Conservation (phyloP, 2,888 invertebrate species). For the Arge pagana region DNA sequence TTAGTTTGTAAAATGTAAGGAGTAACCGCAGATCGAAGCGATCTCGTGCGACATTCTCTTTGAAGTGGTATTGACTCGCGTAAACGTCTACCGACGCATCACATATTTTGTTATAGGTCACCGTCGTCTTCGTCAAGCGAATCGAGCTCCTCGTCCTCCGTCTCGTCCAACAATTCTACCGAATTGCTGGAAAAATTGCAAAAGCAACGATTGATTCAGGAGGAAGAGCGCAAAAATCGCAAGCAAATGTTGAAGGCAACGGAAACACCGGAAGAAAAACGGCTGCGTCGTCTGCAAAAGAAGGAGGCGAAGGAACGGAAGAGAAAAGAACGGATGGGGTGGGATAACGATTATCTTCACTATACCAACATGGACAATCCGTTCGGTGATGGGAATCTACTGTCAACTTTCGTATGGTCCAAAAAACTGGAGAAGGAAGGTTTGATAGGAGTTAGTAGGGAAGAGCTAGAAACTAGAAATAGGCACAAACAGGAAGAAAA, state of each 20-base stretch:
- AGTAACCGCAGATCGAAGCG: too few relatives aligned
- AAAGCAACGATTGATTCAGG: constrained; percentile 69
- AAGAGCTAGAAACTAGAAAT: constrained; percentile 82
- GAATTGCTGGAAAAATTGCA: constrained; percentile 75
- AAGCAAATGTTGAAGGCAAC: constrained; percentile 83
- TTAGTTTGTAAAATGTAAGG: too few relatives aligned
- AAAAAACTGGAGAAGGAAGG: constrained; percentile 97
- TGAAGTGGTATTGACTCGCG: too few relatives aligned
- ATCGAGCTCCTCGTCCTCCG: constrained; percentile 40
- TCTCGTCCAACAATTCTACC: constrained; percentile 64
- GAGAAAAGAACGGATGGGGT: constrained; percentile 91
- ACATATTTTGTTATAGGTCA: constrained; percentile 22
- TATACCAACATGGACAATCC: constrained; percentile 99
- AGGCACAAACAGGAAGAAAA: constrained; percentile 90
- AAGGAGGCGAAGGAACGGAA: constrained; percentile 90
- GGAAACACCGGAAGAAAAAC: constrained; percentile 95
- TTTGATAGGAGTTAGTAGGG: constrained; percentile 73
- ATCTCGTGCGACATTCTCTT: too few relatives aligned
- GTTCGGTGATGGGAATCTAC: constrained; percentile 94
- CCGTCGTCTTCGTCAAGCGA: constrained; percentile 34
- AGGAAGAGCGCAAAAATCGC: constrained; percentile 68
- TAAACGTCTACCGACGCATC: too few relatives aligned
- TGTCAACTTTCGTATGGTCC: constrained; percentile 95
- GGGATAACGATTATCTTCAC: constrained; percentile 95
- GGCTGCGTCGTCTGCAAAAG: constrained; percentile 80